phyloP scores from a whole-genome alignment of 2,797 vertebrate species.

The Paramormyrops hopkinsi region DNA sequence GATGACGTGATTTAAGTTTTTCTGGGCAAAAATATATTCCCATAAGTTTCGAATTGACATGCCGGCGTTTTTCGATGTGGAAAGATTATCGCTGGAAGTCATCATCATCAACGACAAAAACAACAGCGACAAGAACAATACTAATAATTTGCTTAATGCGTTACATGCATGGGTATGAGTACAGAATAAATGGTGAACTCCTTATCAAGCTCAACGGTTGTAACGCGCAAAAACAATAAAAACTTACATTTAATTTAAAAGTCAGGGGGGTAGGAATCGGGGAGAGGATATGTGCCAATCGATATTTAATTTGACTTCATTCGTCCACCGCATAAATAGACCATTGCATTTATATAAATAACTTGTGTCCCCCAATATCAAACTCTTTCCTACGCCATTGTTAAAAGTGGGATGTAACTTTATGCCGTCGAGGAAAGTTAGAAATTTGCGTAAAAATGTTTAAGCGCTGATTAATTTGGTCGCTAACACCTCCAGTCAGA shows the following conservation, averaged over 20 bases:
- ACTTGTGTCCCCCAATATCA: not conserved
- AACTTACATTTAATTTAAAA: not conserved
- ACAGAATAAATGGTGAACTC: not conserved
- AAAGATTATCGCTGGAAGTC: not conserved
- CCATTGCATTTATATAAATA: not conserved
- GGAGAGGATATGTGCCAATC: not conserved
- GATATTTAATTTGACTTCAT: not conserved
- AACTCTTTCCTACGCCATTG: not conserved
- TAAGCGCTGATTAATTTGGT: not conserved
- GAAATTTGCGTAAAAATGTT: not conserved
- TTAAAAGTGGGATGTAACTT: not conserved
- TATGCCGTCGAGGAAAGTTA: not conserved
- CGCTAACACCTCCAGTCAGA: not conserved
- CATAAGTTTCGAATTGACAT: not conserved
- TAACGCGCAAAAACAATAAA: not conserved
- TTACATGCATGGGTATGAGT: not conserved
- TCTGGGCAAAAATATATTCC: not conserved
- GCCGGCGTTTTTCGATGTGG: not conserved
- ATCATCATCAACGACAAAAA: not conserved
- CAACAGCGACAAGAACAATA: not conserved
- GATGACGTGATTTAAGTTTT: not conserved
- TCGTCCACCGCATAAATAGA: not conserved
- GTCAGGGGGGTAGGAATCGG: not conserved
- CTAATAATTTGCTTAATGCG: conserved; percentile 6
- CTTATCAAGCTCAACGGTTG: not conserved